Evolutionary conservation across 2,888 invertebrate species (phyloP).

Genomic region (Eulithis testata): DNA sequence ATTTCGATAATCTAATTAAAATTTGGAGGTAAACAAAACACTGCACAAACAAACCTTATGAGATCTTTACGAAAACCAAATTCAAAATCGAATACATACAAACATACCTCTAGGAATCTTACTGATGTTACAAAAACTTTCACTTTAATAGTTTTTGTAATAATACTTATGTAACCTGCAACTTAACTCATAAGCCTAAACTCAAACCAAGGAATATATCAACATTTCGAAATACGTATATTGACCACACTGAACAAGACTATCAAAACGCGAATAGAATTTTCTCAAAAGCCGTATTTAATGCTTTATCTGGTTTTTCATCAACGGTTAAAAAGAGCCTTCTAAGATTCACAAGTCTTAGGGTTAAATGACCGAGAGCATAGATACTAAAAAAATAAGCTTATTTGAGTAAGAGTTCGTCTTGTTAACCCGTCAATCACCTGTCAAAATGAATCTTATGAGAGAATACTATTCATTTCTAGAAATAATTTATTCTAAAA

Average conservation of each 20-base stretch:
- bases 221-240: background rate
- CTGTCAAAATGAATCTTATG: slow-evolving; percentile 7
- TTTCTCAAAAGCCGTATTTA: too few relatives aligned
- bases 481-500: slow-evolving; percentile 14
- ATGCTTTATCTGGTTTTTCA: background rate
- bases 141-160: slow-evolving; percentile 53
- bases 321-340: background rate
- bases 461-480: slow-evolving; percentile 10
- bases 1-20: slow-evolving; percentile 71
- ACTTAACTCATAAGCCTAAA: slow-evolving; percentile 28
- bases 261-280: background rate
- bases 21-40: slow-evolving; percentile 84
- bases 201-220: slow-evolving; percentile 1
- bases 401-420: background rate
- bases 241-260: background rate
- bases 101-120: slow-evolving; percentile 69
- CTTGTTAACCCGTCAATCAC: background rate
- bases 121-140: slow-evolving; percentile 59
- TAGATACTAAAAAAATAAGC: background rate
- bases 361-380: background rate
- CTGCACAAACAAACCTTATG: slow-evolving; percentile 84
- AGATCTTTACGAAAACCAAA: slow-evolving; percentile 85
- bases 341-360: background rate
- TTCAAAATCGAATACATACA: slow-evolving; percentile 76
- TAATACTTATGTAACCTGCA: slow-evolving; percentile 70